Percentiles rank a stretch among this genome's conserved stretches.
Evolutionary conservation across 2,888 invertebrate genomes (phyloP).

Genomic region (Arctia plantaginis): DNA sequence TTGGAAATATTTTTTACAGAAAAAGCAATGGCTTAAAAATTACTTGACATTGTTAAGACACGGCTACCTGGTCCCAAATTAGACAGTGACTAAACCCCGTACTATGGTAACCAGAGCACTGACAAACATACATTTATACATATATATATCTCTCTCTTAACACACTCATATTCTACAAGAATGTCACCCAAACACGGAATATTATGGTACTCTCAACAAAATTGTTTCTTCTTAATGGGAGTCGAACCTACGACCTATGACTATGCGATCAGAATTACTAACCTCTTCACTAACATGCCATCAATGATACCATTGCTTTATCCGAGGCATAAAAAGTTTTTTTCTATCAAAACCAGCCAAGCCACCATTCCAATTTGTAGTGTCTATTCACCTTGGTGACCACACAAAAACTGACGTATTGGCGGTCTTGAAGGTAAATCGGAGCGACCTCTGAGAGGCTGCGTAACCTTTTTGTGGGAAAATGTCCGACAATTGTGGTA

Average conservation of each 20-base stretch:
- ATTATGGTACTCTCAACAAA: background rate
- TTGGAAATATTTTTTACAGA: background rate
- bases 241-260: background rate
- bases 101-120: no score
- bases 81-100: no score
- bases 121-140: no score
- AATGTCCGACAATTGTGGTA: slow-evolving; percentile 41
- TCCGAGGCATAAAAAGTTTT: background rate
- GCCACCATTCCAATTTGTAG: slow-evolving; percentile 16
- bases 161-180: no score
- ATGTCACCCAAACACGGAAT: background rate
- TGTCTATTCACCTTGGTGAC: slow-evolving; percentile 42
- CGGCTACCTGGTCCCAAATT: no score
- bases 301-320: background rate
- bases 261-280: background rate
- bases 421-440: slow-evolving; percentile 42
- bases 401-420: slow-evolving; percentile 41
- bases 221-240: background rate
- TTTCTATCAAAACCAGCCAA: background rate
- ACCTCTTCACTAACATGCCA: background rate
- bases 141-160: no score
- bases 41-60: no score
- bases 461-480: slow-evolving; percentile 47
- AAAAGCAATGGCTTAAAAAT: background rate
- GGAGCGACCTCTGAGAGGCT: slow-evolving; percentile 44